These are phyloP conservation scores for Caenorhabditis parvicauda DNA, from an alignment of 2,888 invertebrate genomes.

Conservation along the genomic window DNA sequence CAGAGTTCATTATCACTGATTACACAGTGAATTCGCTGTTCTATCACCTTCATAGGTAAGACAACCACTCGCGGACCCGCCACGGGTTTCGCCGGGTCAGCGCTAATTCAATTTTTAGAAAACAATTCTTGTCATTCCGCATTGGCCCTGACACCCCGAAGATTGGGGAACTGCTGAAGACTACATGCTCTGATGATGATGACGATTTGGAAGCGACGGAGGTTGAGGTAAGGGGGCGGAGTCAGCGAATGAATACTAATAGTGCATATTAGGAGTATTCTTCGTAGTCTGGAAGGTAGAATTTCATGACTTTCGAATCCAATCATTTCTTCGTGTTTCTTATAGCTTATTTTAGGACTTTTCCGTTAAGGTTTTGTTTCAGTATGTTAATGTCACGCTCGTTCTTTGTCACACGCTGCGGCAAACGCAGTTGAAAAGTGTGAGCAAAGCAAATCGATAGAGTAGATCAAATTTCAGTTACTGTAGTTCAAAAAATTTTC, in stretches of 20 bases:
- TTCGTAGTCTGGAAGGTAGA: background rate
- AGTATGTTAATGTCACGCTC: no score
- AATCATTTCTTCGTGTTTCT: background rate
- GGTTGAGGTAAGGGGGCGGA: constrained; percentile 37
- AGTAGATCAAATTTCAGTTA: no score
- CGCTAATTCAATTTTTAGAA: constrained; percentile 14
- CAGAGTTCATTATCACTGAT: constrained; percentile 53
- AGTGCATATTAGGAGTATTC: background rate
- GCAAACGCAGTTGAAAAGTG: no score
- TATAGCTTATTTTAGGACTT: background rate
- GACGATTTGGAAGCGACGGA: constrained; percentile 41
- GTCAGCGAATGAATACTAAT: no score
- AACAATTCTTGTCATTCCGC: constrained; percentile 55
- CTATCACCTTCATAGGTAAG: constrained; percentile 54
- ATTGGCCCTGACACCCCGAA: constrained; percentile 61
- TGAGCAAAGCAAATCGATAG: no score
- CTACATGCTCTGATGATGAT: constrained; percentile 57
- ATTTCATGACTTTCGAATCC: no score
- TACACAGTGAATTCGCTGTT: constrained; percentile 57
- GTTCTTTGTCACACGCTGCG: no score
- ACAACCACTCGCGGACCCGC: no score
- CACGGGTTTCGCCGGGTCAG: constrained; percentile 18
- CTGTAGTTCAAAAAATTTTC: no score
- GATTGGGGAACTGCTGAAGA: constrained; percentile 58
- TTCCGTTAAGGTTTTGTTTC: no score